phyloP scores from a whole-genome alignment of 1,140 invertebrate species.

The Meloidogyne chitwoodi region DNA sequence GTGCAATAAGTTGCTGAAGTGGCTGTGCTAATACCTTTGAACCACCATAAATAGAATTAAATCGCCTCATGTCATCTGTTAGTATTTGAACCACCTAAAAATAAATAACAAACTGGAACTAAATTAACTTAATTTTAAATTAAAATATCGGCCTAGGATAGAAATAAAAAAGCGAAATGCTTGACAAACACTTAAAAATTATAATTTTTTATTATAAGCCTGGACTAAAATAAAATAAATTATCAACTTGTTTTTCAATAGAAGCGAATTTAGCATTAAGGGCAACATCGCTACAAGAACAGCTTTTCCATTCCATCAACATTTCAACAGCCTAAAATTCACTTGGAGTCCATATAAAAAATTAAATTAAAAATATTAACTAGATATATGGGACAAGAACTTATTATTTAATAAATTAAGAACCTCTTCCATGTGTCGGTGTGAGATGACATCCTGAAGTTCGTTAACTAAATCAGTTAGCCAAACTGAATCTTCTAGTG shows the following conservation, averaged over 20 bases:
- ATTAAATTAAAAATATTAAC: background rate
- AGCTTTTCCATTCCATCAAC: slow-evolving; percentile 70
- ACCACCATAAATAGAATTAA: slow-evolving; percentile 74
- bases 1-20: slow-evolving; percentile 26
- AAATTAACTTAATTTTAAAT: background rate
- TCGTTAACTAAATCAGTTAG: slow-evolving; percentile 85
- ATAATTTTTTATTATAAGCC: no score
- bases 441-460: slow-evolving; percentile 90
- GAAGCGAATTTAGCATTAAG: slow-evolving; percentile 52
- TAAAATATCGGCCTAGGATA: no score
- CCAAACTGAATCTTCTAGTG: slow-evolving; percentile 69
- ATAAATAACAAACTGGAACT: background rate
- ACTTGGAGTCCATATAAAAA: background rate
- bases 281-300: slow-evolving; percentile 29
- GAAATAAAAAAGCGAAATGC: no score
- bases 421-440: slow-evolving; percentile 81
- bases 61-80: slow-evolving; percentile 60
- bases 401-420: background rate
- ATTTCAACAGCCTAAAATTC: slow-evolving; percentile 77
- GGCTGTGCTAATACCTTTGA: slow-evolving; percentile 74
- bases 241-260: slow-evolving; percentile 21
- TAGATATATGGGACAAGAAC: background rate
- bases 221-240: background rate
- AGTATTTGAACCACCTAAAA: slow-evolving; percentile 48
- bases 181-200: no score